These are phyloP conservation scores for Phalangium opilio DNA, from an alignment of 2,888 invertebrate species.

Conservation along the genomic window DNA sequence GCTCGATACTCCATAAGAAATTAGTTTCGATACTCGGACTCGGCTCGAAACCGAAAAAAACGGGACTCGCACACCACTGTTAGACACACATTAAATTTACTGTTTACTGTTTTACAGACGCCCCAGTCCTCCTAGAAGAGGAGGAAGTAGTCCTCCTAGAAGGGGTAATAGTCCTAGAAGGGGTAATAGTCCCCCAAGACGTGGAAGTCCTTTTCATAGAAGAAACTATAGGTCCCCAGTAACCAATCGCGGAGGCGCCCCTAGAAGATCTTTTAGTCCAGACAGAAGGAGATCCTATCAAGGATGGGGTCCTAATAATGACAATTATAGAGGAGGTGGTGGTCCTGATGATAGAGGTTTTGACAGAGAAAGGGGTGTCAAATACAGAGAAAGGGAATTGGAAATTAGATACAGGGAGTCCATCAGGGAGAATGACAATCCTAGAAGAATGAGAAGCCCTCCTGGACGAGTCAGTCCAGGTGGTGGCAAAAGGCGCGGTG, in stretches of 20 bases:
- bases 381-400: conserved; percentile 8
- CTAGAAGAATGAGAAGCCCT: no score
- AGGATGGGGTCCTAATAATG: no score
- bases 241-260: no score
- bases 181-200: conserved; percentile 7
- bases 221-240: no score
- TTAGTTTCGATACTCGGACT: no score
- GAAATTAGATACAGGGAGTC: neutral
- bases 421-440: no score
- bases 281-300: conserved; percentile 4
- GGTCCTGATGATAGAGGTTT: conserved; percentile 7
- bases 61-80: no score
- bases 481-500: no score
- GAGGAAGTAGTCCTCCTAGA: neutral
- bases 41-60: no score
- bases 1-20: no score
- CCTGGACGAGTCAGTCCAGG: no score
- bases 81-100: neutral
- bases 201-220: conserved; percentile 3
- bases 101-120: neutral
- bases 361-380: conserved; percentile 5
- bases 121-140: no score
- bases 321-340: neutral
- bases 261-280: conserved; percentile 1
- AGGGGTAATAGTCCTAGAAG: conserved; percentile 5